Conservation (phyloP, 2,113 vertebrate species). For the Siniperca chuatsi region DNA sequence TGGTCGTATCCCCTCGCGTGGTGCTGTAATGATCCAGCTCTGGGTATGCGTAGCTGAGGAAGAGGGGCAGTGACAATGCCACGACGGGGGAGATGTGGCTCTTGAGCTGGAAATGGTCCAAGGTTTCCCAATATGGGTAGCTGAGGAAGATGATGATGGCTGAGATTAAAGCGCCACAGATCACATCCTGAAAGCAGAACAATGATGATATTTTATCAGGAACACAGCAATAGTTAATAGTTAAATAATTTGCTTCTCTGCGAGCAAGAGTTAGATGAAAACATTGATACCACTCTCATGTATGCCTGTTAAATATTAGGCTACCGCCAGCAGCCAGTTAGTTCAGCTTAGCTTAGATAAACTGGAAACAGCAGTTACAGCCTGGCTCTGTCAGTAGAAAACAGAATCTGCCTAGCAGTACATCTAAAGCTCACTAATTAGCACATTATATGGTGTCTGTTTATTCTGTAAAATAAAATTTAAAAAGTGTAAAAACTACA, state of each 20-base stretch:
- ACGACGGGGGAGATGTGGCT: conserved; percentile 86
- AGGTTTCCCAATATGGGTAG: conserved; percentile 89
- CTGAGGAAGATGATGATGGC: conserved; percentile 81
- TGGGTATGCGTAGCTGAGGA: conserved; percentile 93
- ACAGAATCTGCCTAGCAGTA: no score
- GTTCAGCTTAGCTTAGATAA: background rate
- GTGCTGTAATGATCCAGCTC: conserved; percentile 91
- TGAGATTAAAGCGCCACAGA: conserved; percentile 88
- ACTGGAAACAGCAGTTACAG: background rate
- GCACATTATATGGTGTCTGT: no score
- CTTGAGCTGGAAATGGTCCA: conserved; percentile 89
- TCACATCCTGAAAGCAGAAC: conserved; percentile 89
- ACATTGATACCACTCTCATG: background rate
- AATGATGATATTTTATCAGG: background rate
- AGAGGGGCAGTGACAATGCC: conserved; percentile 83
- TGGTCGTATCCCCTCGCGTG: conserved; percentile 94
- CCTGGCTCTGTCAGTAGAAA: no score
- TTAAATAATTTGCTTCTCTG: background rate
- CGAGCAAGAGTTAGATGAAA: background rate
- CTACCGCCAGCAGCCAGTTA: background rate
- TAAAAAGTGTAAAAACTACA: no score
- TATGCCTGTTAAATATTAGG: background rate
- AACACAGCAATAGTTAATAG: background rate
- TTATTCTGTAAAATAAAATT: no score
- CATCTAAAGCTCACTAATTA: background rate